phyloP scores from a whole-genome alignment of 2,113 vertebrate species.

The Rostratula benghalensis region DNA sequence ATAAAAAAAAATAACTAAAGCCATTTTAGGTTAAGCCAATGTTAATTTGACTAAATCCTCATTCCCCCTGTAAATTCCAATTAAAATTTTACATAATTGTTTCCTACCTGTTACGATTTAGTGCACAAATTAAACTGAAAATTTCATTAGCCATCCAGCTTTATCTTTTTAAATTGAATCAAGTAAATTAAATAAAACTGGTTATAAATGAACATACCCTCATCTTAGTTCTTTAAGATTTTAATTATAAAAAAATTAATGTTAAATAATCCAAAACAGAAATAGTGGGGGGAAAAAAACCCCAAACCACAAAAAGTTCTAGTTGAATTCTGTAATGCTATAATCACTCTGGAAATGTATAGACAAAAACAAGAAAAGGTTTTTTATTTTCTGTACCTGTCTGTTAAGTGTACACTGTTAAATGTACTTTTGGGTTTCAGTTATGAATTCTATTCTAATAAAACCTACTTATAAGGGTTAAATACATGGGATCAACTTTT shows the following conservation, averaged over 20 bases:
- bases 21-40: conserved; percentile 13
- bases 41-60: conserved; percentile 32
- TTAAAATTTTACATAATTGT: conserved; percentile 45
- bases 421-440: background rate
- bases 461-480: background rate
- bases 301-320: background rate
- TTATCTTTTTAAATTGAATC: conserved; percentile 31
- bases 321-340: background rate
- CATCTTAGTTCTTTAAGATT: background rate
- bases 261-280: background rate
- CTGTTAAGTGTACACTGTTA: background rate
- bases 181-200: conserved; percentile 27
- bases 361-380: background rate
- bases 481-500: background rate
- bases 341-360: background rate
- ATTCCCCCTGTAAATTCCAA: conserved; percentile 31
- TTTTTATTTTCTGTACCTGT: background rate
- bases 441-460: background rate
- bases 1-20: conserved; percentile 5
- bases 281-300: background rate
- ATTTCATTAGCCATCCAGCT: conserved; percentile 42
- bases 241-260: background rate
- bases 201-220: background rate
- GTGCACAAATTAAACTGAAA: conserved; percentile 17
- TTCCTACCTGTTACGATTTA: conserved; percentile 40